phyloP scores from a whole-genome alignment of 2,797 vertebrate genomes.

The Rachycentron canadum region DNA sequence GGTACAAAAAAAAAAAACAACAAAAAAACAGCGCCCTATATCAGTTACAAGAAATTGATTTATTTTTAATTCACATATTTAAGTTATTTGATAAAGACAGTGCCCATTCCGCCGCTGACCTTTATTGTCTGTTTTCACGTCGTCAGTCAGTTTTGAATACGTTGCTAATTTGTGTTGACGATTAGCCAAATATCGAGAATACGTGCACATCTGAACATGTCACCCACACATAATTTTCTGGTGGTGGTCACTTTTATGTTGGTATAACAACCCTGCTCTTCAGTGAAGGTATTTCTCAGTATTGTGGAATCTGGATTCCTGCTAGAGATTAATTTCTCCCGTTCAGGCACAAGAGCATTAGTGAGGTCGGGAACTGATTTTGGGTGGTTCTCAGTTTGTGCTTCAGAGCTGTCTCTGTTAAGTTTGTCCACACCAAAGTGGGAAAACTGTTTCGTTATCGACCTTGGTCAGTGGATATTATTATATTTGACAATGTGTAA shows the following conservation, averaged over 20 bases:
- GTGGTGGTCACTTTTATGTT: no score
- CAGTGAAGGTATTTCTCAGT: background rate
- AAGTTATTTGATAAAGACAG: background rate
- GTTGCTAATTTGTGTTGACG: background rate
- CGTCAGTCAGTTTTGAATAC: background rate
- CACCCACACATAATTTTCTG: no score
- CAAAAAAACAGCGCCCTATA: background rate
- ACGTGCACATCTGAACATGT: background rate
- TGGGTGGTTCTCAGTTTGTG: no score
- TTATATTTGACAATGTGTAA: background rate
- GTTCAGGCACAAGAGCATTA: background rate
- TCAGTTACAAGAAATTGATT: no score
- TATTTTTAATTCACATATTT: no score
- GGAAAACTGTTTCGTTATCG: background rate
- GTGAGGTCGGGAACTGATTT: background rate
- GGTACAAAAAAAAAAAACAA: no score
- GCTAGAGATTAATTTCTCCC: background rate
- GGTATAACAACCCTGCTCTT: background rate
- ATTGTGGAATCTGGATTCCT: background rate
- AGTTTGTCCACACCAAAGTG: no score
- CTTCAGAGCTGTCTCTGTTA: background rate
- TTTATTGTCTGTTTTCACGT: background rate
- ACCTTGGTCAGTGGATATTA: background rate
- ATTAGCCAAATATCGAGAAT: background rate
- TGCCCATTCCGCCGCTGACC: background rate